Percentiles rank a stretch among this genome's conserved stretches.
Evolutionary conservation across 2,797 vertebrate genomes (phyloP).

Genomic region (Glyptemys insculpta): DNA sequence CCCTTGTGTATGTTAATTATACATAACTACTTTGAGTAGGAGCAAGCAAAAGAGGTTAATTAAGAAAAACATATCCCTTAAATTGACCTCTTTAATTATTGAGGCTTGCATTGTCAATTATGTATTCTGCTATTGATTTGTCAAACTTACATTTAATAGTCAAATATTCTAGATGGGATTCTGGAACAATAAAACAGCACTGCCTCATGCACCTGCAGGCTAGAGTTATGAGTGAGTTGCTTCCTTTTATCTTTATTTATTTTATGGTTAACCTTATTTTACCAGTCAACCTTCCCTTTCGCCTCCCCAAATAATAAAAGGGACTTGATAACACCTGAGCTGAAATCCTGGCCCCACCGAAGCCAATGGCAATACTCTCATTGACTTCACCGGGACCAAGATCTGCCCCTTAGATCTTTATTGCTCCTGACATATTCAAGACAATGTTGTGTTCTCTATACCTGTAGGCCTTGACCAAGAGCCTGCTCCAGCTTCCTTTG

Average conservation of each 20-base stretch:
- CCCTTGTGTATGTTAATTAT: constrained; percentile 48
- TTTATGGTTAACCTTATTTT: neutral
- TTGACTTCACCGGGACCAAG: neutral
- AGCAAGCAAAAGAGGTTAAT: constrained; percentile 29
- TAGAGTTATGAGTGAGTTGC: neutral
- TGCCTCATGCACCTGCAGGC: neutral
- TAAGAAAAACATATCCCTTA: neutral
- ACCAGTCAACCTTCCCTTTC: neutral
- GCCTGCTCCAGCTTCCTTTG: neutral
- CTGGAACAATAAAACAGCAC: neutral
- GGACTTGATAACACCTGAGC: neutral
- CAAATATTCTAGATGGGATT: neutral
- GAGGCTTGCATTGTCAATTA: neutral
- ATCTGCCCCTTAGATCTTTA: neutral
- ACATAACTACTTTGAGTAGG: constrained; percentile 1
- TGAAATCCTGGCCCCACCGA: neutral
- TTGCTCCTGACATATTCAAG: neutral
- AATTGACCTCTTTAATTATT: constrained; percentile 28
- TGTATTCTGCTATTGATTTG: neutral
- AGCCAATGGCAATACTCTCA: neutral
- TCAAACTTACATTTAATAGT: neutral
- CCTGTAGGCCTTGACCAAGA: neutral
- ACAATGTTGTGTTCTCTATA: neutral
- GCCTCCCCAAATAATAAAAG: neutral
- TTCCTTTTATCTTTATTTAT: neutral